Evolutionary conservation across 2,888 invertebrate species (phyloP).

Genomic region (Hoplodrina ambigua): DNA sequence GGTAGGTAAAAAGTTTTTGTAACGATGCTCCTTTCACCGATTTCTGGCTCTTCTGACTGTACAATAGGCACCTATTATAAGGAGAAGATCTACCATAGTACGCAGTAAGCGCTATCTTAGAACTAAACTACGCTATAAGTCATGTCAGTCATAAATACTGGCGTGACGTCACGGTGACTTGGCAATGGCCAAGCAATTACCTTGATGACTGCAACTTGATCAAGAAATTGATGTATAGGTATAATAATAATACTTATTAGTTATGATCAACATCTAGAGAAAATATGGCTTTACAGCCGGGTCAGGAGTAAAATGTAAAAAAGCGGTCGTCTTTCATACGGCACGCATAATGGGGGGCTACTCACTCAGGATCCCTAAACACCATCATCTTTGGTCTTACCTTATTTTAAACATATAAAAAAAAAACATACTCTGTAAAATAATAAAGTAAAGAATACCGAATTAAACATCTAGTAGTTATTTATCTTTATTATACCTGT

Average conservation of each 20-base stretch:
- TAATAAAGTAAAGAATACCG: no score
- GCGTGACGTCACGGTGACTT: conserved; percentile 25
- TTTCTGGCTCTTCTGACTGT: no score
- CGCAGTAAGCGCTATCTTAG: conserved; percentile 27
- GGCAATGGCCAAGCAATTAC: conserved; percentile 37
- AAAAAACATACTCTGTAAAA: no score
- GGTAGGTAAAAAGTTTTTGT: no score
- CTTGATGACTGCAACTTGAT: conserved; percentile 20
- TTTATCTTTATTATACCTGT: no score
- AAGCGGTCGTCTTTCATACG: not conserved
- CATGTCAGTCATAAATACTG: conserved; percentile 42
- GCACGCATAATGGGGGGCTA: no score
- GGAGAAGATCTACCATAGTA: not conserved
- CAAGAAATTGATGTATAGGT: conserved; percentile 8
- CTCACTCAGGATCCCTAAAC: no score
- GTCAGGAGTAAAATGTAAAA: not conserved
- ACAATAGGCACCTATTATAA: not conserved
- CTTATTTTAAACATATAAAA: no score
- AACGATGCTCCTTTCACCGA: no score
- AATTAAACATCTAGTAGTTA: no score
- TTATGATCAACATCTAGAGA: not conserved
- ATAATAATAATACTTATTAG: not conserved
- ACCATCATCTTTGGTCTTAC: no score
- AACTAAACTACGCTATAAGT: conserved; percentile 24
- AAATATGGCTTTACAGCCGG: not conserved